A percentile compares a stretch with the other conserved stretches of the same genome.
phyloP scores from a whole-genome alignment of 2,888 invertebrate genomes.

The Xanthostigma xanthostigma region DNA sequence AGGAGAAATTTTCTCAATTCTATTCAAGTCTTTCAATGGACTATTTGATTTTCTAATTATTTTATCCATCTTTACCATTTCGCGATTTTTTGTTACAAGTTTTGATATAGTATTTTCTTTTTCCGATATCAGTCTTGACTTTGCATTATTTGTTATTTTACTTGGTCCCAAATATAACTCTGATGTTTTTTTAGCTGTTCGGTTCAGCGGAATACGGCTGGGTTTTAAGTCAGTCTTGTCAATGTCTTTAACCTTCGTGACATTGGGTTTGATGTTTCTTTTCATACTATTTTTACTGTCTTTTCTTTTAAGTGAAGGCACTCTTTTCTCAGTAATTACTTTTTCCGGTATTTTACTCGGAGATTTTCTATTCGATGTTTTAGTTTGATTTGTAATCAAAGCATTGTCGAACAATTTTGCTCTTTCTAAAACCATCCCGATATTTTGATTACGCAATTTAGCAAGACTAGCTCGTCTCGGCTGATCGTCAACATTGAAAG shows the following conservation, averaged over 20 bases:
- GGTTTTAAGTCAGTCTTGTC: neutral
- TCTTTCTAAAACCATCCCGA: slow-evolving; percentile 67
- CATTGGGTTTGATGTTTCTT: neutral
- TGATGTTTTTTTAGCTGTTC: neutral
- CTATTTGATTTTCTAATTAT: neutral
- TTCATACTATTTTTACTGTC: neutral
- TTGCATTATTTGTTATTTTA: slow-evolving; percentile 6
- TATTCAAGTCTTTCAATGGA: slow-evolving; percentile 3
- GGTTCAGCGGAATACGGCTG: neutral
- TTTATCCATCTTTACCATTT: neutral
- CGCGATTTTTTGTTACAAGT: neutral
- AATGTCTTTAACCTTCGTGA: neutral
- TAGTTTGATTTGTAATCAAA: too few relatives aligned
- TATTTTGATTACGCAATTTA: slow-evolving; percentile 55
- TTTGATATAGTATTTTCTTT: neutral
- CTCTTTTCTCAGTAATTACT: neutral
- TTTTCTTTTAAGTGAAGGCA: slow-evolving; percentile 1
- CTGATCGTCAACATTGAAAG: slow-evolving; percentile 20
- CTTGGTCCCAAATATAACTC: neutral
- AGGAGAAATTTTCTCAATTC: neutral
- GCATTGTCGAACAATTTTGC: slow-evolving; percentile 54
- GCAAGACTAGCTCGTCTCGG: slow-evolving; percentile 58
- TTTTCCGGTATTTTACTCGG: neutral
- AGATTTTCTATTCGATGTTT: slow-evolving; percentile 17
- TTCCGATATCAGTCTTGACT: neutral